These are phyloP conservation scores for Lycodopsis pacificus DNA, from an alignment of 2,797 vertebrate species.

Conservation along the genomic window DNA sequence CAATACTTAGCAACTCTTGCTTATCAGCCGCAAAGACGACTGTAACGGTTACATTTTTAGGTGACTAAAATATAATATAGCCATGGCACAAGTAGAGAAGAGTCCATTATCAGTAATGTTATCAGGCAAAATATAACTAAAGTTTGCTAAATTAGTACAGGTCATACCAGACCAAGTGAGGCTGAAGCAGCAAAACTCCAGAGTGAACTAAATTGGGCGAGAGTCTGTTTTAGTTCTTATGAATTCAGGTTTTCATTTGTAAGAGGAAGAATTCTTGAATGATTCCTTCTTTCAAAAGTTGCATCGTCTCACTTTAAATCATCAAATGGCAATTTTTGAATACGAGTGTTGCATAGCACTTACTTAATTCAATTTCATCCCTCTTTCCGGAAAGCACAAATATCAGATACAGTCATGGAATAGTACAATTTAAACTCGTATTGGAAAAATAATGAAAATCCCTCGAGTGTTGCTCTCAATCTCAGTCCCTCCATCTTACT, in stretches of 20 bases:
- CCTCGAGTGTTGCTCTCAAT: constrained; percentile 29
- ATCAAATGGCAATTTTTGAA: neutral
- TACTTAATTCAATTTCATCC: neutral
- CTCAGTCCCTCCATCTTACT: constrained; percentile 30
- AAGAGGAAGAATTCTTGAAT: neutral
- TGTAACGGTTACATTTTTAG: neutral
- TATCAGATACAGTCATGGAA: neutral
- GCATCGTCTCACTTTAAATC: neutral
- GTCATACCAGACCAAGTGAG: neutral
- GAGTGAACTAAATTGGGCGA: neutral
- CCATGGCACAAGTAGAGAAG: neutral
- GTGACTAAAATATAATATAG: neutral
- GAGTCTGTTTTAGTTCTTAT: neutral
- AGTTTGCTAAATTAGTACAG: neutral
- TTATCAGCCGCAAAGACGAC: neutral
- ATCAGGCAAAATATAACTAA: neutral
- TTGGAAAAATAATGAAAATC: constrained; percentile 6
- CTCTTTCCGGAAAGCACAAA: constrained; percentile 2
- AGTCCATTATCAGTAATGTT: neutral
- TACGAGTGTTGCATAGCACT: neutral
- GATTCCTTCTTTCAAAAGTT: neutral
- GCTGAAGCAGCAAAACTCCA: neutral
- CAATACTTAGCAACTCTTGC: neutral
- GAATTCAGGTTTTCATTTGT: neutral
- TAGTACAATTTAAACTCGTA: neutral